Percentiles rank a stretch among this genome's conserved stretches.
These are phyloP conservation scores for Eciton burchellii DNA, from an alignment of 1,140 invertebrate genomes.

Conservation along the genomic window DNA sequence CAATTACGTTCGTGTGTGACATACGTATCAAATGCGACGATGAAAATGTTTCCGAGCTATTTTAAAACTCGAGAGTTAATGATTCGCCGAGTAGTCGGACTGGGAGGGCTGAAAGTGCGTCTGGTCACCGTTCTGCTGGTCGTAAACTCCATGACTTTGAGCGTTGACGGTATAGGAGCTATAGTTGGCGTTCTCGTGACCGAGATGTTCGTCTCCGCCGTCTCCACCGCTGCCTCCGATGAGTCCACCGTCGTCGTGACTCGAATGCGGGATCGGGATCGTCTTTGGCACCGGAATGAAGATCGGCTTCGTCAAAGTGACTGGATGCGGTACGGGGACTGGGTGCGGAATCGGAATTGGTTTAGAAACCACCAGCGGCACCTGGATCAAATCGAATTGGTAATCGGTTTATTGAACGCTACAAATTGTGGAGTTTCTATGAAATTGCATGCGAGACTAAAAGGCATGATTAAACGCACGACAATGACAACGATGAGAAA, in stretches of 20 bases:
- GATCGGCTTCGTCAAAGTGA: conserved; percentile 75
- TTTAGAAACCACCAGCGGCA: conserved; percentile 80
- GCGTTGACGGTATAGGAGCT: conserved; percentile 64
- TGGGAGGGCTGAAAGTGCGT: conserved; percentile 75
- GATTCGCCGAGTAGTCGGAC: conserved; percentile 68
- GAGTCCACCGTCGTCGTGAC: conserved; percentile 43
- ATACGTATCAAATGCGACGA: conserved; percentile 5
- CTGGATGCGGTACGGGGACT: conserved; percentile 78
- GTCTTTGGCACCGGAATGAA: conserved; percentile 81
- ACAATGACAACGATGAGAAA: no score
- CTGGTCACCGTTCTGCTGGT: conserved; percentile 30
- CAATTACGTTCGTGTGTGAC: no score
- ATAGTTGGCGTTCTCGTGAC: conserved; percentile 64
- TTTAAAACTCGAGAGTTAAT: conserved; percentile 54
- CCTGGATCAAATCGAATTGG: conserved; percentile 61
- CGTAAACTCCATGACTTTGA: conserved; percentile 48
- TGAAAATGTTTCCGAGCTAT: background rate
- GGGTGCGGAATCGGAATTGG: conserved; percentile 82
- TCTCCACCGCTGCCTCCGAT: conserved; percentile 25
- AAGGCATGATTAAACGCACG: no score
- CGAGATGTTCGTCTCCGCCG: conserved; percentile 49
- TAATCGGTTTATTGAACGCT: no score
- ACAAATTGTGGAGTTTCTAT: no score
- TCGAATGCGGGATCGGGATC: conserved; percentile 73
- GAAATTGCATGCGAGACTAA: no score